Evolutionary conservation across 2,797 vertebrate species (phyloP).

Genomic region (Takifugu rubripes): DNA sequence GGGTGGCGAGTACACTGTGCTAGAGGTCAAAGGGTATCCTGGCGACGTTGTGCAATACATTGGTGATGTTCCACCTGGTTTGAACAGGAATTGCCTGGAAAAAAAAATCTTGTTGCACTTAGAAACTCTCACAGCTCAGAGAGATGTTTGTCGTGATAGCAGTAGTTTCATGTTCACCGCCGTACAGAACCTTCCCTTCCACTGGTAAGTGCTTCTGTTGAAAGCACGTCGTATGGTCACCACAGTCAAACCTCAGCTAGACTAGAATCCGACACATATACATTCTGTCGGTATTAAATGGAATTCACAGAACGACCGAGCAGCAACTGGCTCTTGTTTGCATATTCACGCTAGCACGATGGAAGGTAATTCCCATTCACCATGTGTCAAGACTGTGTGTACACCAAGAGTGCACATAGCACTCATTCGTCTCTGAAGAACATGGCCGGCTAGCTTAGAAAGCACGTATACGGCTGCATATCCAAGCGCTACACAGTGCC

Average conservation of each 20-base stretch:
- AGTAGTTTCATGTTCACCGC: constrained; percentile 19
- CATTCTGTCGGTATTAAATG: constrained; percentile 60
- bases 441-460: constrained; percentile 51
- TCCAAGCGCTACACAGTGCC: constrained; percentile 49
- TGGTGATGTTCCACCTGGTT: constrained; percentile 95
- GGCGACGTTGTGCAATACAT: constrained; percentile 97
- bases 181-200: constrained; percentile 26
- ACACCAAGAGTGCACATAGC: constrained; percentile 31
- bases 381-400: constrained; percentile 54
- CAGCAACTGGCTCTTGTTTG: constrained; percentile 58
- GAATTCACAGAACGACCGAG: constrained; percentile 66
- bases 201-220: constrained; percentile 46
- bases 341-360: constrained; percentile 50
- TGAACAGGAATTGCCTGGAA: constrained; percentile 97
- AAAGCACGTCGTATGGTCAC: constrained; percentile 51
- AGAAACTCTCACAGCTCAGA: not conserved
- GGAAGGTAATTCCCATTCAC: constrained; percentile 43
- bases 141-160: constrained; percentile 1
- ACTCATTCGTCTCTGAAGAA: constrained; percentile 66
- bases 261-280: constrained; percentile 30
- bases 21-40: constrained; percentile 97
- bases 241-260: constrained; percentile 44
- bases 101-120: constrained; percentile 16
- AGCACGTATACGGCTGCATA: constrained; percentile 53
- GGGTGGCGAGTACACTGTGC: constrained; percentile 97